These are phyloP conservation scores for Pseudochirops corinnae DNA, from an alignment of 2,797 vertebrate species.

Conservation along the genomic window DNA sequence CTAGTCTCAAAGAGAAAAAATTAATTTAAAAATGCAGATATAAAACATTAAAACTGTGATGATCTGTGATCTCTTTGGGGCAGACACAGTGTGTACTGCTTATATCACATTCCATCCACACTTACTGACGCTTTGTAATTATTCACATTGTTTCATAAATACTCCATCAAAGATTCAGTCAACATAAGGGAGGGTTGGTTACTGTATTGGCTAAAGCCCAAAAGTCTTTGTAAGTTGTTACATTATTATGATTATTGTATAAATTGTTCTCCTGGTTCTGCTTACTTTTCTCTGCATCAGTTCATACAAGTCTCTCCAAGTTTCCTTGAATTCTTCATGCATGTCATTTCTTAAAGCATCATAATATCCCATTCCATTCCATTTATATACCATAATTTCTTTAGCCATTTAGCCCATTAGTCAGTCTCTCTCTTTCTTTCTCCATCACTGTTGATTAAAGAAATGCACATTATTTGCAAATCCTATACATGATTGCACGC, in stretches of 20 bases:
- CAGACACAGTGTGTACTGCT: neutral
- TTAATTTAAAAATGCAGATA: neutral
- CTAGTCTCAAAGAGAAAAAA: neutral
- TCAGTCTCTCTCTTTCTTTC: no score
- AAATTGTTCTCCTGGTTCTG: neutral
- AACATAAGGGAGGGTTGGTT: neutral
- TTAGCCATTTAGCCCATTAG: neutral
- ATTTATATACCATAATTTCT: neutral
- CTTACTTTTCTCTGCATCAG: neutral
- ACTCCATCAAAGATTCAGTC: neutral
- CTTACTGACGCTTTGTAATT: neutral
- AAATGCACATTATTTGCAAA: no score
- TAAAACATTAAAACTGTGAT: neutral
- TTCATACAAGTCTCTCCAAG: neutral
- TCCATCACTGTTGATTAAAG: no score
- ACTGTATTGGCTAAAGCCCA: neutral
- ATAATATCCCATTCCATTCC: neutral
- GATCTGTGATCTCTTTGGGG: neutral
- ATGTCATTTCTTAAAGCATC: neutral
- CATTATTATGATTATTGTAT: neutral
- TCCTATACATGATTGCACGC: no score
- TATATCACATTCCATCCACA: neutral
- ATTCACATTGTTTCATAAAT: neutral
- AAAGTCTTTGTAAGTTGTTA: neutral
- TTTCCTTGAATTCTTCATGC: neutral